Evolutionary conservation across 92 coral and sea anemone genomes (phyloP), one percentile per base, ranked within the genome.

Genomic region (Palythoa caribaeorum): DNA sequence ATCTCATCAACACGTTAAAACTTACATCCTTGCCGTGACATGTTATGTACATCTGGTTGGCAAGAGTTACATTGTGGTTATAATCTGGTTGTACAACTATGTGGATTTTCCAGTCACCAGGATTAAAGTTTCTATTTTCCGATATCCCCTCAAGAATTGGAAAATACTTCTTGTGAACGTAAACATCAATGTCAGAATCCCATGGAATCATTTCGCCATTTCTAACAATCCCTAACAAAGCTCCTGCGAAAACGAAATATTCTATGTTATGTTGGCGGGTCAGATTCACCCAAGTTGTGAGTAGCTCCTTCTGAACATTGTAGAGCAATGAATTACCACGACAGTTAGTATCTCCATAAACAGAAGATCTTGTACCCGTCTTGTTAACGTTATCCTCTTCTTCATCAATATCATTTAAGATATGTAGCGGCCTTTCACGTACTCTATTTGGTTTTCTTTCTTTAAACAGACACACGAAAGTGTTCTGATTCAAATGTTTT

Each of bases 191-290:
- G 70, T 78, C 83, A 44, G 54, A 78, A 19, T 78, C 83, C 83
- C 83, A 78, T 13, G 83, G 83, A 21, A 78, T 78, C 83, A 78
- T 78, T 9, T 78, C 83, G 0, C 83, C 83, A 55, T 78, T 59
- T 78, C 83, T 78, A 37, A 55, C 83, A 0, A 20, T 78, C 2
- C 83, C 83, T 40, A 55, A 78, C 48, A 78, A 37, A 35, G 83
- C 83, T 40, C 83, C 83, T 21, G 69, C 65, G 14, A 53, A 53
- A 36, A 78, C 6, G 15, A 78, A 36, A 15, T 78, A 78, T 37
- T 78, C 83, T 4, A 78, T 78, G 2, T 78, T 47, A 38, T 78
- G 38, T 20, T 78, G 68, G 3, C 70, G 15, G 19, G 83, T 38
- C 13, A 78, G 55, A 1, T 78, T 78, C 14, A 55, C 51, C 83